Conservation (phyloP, 1,140 invertebrate genomes). For the Pinna nobilis region DNA sequence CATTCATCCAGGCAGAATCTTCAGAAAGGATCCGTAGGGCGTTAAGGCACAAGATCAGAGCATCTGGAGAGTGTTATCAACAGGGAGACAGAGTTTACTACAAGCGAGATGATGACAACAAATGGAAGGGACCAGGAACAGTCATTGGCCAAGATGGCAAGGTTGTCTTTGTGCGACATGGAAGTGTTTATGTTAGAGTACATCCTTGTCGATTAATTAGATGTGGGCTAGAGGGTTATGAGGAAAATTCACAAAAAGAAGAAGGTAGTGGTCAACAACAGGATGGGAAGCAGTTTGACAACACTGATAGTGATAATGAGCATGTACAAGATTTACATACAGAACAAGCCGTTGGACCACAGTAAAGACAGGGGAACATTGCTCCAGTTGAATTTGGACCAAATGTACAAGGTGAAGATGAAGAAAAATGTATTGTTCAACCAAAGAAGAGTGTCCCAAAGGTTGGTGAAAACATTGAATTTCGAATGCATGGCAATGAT, state of each 20-base stretch:
- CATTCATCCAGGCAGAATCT: slow-evolving; percentile 40
- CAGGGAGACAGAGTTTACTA: slow-evolving; percentile 41
- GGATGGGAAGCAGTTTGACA: too few relatives aligned
- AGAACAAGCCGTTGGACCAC: slow-evolving; percentile 20
- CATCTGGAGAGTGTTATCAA: slow-evolving; percentile 17
- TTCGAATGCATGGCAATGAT: too few relatives aligned
- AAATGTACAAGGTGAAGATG: too few relatives aligned
- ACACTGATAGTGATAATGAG: neutral
- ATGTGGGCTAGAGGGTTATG: neutral
- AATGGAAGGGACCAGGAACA: slow-evolving; percentile 47
- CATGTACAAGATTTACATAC: neutral
- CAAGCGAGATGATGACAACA: slow-evolving; percentile 31
- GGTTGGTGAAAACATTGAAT: too few relatives aligned
- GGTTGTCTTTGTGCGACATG: slow-evolving; percentile 45
- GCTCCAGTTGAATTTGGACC: too few relatives aligned
- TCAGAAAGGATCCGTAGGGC: slow-evolving; percentile 45
- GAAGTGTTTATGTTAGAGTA: slow-evolving; percentile 34
- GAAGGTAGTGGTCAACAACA: neutral
- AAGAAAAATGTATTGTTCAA: slow-evolving; percentile 8
- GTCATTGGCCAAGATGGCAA: slow-evolving; percentile 44
- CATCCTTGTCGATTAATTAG: slow-evolving; percentile 8
- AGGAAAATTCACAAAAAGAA: slow-evolving; percentile 2
- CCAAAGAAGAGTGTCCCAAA: too few relatives aligned
- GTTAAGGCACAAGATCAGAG: slow-evolving; percentile 27
- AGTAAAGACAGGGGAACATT: too few relatives aligned